These are phyloP conservation scores for Lamellibrachia satsuma DNA, from an alignment of 2,888 invertebrate genomes.

Conservation along the genomic window DNA sequence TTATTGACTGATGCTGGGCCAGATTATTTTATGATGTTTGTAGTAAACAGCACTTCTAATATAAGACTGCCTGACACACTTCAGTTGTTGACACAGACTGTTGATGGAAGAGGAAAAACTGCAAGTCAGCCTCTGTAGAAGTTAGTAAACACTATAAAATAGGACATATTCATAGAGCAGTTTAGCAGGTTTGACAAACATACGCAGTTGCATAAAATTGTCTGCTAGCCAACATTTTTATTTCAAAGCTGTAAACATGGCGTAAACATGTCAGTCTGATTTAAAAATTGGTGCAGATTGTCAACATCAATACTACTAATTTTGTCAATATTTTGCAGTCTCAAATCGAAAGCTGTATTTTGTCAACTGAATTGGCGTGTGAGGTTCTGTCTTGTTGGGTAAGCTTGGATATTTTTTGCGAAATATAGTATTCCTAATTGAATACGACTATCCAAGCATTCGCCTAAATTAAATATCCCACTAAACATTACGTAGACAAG, in stretches of 20 bases:
- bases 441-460: no score
- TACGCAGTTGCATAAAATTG: not conserved
- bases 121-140: not conserved
- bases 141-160: not conserved
- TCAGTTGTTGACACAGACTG: not conserved
- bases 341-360: not conserved
- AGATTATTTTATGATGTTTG: not conserved
- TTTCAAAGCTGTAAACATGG: not conserved
- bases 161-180: not conserved
- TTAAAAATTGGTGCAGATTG: not conserved
- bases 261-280: not conserved
- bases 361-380: not conserved
- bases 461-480: no score
- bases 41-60: conserved; percentile 6
- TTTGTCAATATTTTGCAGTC: not conserved
- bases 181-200: not conserved
- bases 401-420: not conserved
- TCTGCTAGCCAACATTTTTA: not conserved
- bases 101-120: not conserved
- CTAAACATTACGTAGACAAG: no score
- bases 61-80: not conserved
- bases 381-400: not conserved
- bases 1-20: not conserved
- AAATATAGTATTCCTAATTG: no score
- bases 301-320: not conserved